Evolutionary conservation across 2,888 invertebrate species (phyloP).

Genomic region (Rhingia campestris): DNA sequence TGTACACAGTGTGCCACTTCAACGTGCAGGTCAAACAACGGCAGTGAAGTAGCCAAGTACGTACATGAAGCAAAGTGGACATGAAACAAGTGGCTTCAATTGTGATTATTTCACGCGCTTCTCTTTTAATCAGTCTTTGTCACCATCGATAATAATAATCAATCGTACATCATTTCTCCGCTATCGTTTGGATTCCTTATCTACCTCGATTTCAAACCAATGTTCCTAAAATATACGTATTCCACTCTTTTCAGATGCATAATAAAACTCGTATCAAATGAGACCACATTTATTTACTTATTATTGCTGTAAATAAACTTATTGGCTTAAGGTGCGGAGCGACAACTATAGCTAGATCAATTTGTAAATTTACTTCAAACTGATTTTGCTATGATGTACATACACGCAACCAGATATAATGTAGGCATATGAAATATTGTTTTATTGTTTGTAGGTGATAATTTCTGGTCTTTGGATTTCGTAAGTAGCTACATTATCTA

Average conservation of each 20-base stretch:
- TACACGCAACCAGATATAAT: too few species aligned
- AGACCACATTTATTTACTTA: conserved; percentile 15
- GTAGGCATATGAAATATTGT: neutral
- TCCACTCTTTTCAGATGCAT: neutral
- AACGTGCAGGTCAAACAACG: conserved; percentile 20
- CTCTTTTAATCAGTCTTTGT: neutral
- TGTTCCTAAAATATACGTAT: neutral
- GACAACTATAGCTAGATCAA: neutral
- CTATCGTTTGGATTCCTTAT: conserved; percentile 45
- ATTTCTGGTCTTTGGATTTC: neutral
- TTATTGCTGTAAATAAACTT: conserved; percentile 10
- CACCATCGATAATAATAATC: conserved; percentile 27
- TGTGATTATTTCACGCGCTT: neutral
- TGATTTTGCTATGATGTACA: too few species aligned
- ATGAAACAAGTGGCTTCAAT: conserved; percentile 14
- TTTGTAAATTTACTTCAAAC: neutral
- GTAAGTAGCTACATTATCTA: neutral
- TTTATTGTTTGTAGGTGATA: neutral
- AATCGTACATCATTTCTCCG: conserved; percentile 17
- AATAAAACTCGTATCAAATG: conserved; percentile 1
- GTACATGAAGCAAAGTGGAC: conserved; percentile 5
- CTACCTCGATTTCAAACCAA: conserved; percentile 38
- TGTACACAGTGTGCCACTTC: conserved; percentile 18
- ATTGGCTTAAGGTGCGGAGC: neutral
- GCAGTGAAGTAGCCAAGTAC: conserved; percentile 9